Percentiles rank a stretch among this genome's conserved stretches.
Conservation (phyloP, 2,797 vertebrate genomes). For the Prunella strophiata region DNA sequence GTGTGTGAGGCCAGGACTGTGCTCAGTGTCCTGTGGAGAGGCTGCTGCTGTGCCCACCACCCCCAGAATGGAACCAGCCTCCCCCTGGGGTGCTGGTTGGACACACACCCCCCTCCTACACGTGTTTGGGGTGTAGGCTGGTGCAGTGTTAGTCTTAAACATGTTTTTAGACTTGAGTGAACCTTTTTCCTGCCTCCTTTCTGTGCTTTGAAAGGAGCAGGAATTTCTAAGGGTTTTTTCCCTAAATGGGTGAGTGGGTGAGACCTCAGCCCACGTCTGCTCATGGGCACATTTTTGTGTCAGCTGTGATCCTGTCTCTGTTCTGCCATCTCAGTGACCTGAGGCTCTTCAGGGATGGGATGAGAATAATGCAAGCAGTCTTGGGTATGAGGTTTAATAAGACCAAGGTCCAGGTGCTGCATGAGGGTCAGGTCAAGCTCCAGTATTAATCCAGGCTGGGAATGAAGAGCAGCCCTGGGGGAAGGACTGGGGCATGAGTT, state of each 20-base stretch:
- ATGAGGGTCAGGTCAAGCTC: too few relatives aligned
- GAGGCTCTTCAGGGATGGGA: not conserved
- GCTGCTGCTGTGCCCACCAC: not conserved
- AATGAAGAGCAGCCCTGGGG: not conserved
- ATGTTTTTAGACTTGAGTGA: not conserved
- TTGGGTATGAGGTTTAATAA: not conserved
- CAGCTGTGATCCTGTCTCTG: not conserved
- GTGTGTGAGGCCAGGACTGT: not conserved
- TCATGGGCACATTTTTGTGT: rapidly evolving
- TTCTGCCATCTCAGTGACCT: not conserved
- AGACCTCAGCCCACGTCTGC: not conserved
- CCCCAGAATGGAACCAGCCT: not conserved
- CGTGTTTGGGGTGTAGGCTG: not conserved
- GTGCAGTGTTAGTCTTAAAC: not conserved
- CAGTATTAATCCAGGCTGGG: not conserved
- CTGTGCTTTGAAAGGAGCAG: not conserved
- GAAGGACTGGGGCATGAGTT: not conserved
- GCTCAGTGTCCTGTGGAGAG: not conserved
- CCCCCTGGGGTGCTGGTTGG: not conserved
- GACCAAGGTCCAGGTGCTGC: not conserved
- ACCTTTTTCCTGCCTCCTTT: not conserved
- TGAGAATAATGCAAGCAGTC: not conserved
- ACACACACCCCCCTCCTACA: rapidly evolving
- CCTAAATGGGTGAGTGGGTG: not conserved
- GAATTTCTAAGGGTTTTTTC: not conserved